Evolutionary conservation across 1,140 invertebrate genomes (phyloP), one percentile per base, ranked within the genome.

Genomic region (Drosophila neocordata): DNA sequence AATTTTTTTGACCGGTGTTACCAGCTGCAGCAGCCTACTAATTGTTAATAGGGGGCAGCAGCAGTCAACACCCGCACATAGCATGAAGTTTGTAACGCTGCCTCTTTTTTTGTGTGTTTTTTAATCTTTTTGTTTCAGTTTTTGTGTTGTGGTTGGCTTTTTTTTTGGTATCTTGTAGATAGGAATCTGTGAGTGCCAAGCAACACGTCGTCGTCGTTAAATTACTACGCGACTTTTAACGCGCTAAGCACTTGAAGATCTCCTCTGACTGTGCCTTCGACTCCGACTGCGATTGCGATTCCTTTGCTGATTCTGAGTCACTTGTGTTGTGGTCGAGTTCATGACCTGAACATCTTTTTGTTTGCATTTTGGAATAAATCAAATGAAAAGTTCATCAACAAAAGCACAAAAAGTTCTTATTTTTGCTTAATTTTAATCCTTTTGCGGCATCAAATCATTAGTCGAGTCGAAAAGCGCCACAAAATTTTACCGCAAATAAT

Each of bases 401-500:
- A 88, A 82, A 64, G 73, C 71, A 58, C 35, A 59, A 52, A 52
- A 67, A 71, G 53, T 75, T 69, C 72, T 73, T 64, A 55, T 76
- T 90, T 90, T 56, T 65, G 85, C 83, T 78, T 90, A 88, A 90
- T 90, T 90, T 84, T 90, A 90, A 90, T 90, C 88, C 88, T 89
- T 89, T 90, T 74, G 20, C 79, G 77, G 77, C 78, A 88, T 90
- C 88, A 79, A 90, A 90, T 84, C 75, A 79, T 75, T 68, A 75
- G 66, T 48, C 41, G 65, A 65, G 41, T 79, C 67, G 67, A 67
- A 75, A 69, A 71, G 69, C 68, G 74, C 83, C 83, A 76, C 79
- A 88, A 88, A 85, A 83, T 83, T 88, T 77, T 65, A 90, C 88
- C 88, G 79, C 88, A 90, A 90, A 90, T 90, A 90, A 81, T 90